A percentile compares a stretch with the other conserved stretches of the same genome.
Conservation (phyloP, 1,140 invertebrate genomes). For the Aphis gossypii region DNA sequence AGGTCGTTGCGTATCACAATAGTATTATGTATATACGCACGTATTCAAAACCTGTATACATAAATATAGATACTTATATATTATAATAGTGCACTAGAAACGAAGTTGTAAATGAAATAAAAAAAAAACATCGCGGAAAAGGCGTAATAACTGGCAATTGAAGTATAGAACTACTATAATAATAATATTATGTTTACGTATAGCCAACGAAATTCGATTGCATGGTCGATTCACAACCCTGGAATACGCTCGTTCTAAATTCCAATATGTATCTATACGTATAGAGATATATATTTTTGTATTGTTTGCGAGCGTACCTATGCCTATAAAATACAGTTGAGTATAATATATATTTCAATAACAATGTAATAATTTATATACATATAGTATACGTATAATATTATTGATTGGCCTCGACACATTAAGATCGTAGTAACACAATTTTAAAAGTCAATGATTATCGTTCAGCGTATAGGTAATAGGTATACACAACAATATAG, state of each 20-base stretch:
- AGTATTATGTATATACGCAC: not conserved
- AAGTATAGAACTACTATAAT: not conserved
- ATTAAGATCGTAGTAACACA: not conserved
- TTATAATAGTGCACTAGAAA: not conserved
- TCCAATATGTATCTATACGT: not conserved
- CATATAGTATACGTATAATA: not conserved
- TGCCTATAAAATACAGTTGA: not conserved
- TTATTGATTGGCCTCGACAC: not conserved
- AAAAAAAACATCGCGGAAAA: not conserved
- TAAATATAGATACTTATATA: not conserved
- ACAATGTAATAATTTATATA: not conserved
- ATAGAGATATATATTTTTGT: not conserved
- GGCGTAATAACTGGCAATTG: not conserved
- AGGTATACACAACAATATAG: not conserved
- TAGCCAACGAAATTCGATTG: not conserved
- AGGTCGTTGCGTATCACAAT: not conserved
- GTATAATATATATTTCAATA: not conserved
- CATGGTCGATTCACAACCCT: not conserved
- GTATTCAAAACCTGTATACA: not conserved
- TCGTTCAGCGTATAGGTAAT: no score
- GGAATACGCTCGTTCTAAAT: not conserved
- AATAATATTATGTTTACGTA: not conserved
- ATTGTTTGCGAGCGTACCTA: not conserved
- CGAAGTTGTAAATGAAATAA: not conserved
- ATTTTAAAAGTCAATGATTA: not conserved